Conservation (phyloP, 2,797 vertebrate species). For the Amphiprion clarkii region DNA sequence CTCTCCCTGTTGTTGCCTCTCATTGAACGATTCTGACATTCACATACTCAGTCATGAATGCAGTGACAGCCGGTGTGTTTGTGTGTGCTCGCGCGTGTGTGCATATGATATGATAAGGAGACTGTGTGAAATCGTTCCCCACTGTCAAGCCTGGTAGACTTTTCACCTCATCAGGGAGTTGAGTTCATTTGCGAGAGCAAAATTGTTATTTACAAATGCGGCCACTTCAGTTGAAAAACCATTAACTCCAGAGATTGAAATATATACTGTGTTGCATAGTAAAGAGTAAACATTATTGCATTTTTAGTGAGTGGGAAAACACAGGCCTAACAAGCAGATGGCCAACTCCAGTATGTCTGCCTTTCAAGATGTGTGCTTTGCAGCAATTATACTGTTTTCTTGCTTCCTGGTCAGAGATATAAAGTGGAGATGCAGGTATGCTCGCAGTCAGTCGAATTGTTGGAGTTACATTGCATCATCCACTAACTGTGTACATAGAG, state of each 20-base stretch:
- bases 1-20: slow-evolving; percentile 37
- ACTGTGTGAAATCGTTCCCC: slow-evolving; percentile 28
- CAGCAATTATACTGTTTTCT: slow-evolving; percentile 29
- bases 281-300: slow-evolving; percentile 69
- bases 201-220: slow-evolving; percentile 75
- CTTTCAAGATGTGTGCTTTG: slow-evolving; percentile 36
- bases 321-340: slow-evolving; percentile 57
- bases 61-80: slow-evolving; percentile 34
- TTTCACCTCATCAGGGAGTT: slow-evolving; percentile 73
- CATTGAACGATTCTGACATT: slow-evolving; percentile 63
- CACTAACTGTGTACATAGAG: neutral
- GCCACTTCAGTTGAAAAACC: slow-evolving; percentile 69
- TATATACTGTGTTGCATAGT: slow-evolving; percentile 60
- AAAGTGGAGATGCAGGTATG: neutral
- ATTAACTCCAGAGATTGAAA: slow-evolving; percentile 78
- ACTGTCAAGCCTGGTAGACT: slow-evolving; percentile 55
- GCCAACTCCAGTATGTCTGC: slow-evolving; percentile 42
- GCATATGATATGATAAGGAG: slow-evolving; percentile 56
- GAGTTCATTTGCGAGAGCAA: slow-evolving; percentile 71
- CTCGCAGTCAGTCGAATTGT: slow-evolving; percentile 6
- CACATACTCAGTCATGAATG: slow-evolving; percentile 57
- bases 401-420: slow-evolving; percentile 14
- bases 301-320: slow-evolving; percentile 65
- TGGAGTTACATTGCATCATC: slow-evolving; percentile 13
- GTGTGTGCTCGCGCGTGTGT: slow-evolving; percentile 3